phyloP scores from a whole-genome alignment of 2,888 invertebrate genomes.

The Thereva nobilitata region DNA sequence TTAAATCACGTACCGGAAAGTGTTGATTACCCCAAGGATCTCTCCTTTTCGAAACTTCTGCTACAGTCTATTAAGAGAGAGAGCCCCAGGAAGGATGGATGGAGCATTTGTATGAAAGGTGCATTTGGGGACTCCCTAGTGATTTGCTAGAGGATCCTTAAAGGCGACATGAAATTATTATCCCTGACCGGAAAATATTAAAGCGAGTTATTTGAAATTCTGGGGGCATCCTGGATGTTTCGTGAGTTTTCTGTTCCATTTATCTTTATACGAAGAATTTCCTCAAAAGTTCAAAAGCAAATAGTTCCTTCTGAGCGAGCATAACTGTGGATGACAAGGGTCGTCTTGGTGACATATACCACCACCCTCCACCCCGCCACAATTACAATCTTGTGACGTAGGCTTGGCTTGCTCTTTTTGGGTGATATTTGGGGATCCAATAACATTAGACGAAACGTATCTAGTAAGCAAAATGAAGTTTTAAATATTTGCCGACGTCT shows the following conservation, averaged over 20 bases:
- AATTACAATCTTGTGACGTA: no score
- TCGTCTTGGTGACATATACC: background rate
- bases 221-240: constrained; percentile 11
- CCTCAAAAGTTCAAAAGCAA: background rate
- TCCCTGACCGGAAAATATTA: background rate
- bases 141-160: background rate
- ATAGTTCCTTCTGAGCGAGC: background rate
- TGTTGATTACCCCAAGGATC: constrained; percentile 28
- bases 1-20: constrained; percentile 25
- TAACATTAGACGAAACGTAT: no score
- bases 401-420: no score
- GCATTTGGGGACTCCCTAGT: constrained; percentile 8
- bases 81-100: constrained; percentile 10
- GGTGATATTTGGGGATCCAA: no score
- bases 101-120: constrained; percentile 7
- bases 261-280: background rate
- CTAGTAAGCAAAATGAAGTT: no score
- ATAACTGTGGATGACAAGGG: constrained; percentile 17
- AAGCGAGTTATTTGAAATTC: constrained; percentile 8
- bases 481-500: no score
- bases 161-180: no score
- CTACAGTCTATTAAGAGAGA: constrained; percentile 5
- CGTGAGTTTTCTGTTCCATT: constrained; percentile 9
- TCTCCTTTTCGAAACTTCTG: background rate
- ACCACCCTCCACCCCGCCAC: no score